Evolutionary conservation across 2,888 invertebrate genomes (phyloP).

Genomic region (Beris chalybata): DNA sequence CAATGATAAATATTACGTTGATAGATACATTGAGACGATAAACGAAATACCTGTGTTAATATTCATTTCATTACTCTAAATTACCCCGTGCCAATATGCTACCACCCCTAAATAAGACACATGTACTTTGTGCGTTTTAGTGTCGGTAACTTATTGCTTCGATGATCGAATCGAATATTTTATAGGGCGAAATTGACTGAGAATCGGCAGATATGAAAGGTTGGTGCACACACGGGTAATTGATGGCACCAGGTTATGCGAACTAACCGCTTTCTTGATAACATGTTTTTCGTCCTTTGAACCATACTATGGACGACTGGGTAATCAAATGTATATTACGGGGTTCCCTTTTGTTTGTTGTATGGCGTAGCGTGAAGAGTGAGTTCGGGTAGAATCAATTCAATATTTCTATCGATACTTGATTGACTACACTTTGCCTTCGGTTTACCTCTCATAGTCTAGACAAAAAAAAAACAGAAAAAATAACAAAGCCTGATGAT

Average conservation of each 20-base stretch:
- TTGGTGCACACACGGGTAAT: conserved; percentile 8
- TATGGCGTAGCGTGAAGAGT: too few relatives aligned
- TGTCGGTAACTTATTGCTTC: conserved; percentile 25
- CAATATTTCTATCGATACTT: conserved; percentile 26
- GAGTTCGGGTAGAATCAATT: conserved; percentile 18
- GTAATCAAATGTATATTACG: conserved; percentile 28
- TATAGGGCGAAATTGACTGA: conserved; percentile 9
- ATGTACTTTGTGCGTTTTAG: neutral
- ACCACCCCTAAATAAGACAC: neutral
- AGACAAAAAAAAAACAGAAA: too few relatives aligned
- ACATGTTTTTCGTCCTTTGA: conserved; percentile 21
- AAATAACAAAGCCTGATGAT: too few relatives aligned
- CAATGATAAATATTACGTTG: conserved; percentile 28
- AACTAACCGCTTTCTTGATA: conserved; percentile 27
- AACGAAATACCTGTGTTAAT: conserved; percentile 26
- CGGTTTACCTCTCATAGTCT: too few relatives aligned
- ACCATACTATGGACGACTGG: conserved; percentile 15
- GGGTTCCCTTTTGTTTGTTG: neutral
- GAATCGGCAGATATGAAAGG: neutral
- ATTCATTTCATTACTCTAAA: conserved; percentile 22
- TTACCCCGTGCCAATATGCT: conserved; percentile 1
- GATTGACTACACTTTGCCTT: conserved; percentile 14
- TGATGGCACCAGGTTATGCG: conserved; percentile 21
- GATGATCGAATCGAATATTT: conserved; percentile 26
- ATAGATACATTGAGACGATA: conserved; percentile 23